A percentile compares a stretch with the other conserved stretches of the same genome.
These are phyloP conservation scores for Cettia cetti DNA, from an alignment of 2,113 vertebrate genomes.

Conservation along the genomic window DNA sequence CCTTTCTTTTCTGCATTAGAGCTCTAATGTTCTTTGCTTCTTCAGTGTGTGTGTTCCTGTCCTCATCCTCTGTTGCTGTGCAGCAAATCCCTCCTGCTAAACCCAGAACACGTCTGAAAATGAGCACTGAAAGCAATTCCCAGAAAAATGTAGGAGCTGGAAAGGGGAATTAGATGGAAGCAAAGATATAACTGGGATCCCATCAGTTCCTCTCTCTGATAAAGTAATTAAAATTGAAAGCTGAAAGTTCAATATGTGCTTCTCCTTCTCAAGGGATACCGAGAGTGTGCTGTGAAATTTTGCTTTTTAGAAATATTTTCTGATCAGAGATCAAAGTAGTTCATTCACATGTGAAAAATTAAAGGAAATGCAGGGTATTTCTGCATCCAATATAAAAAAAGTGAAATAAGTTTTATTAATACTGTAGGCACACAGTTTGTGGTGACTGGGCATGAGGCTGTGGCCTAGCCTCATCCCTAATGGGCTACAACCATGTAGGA, in stretches of 20 bases:
- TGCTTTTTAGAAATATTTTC: neutral
- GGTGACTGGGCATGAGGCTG: neutral
- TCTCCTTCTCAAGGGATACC: neutral
- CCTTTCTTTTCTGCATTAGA: neutral
- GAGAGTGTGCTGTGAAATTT: neutral
- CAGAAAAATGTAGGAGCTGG: neutral
- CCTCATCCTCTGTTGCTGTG: neutral
- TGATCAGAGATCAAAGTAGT: neutral
- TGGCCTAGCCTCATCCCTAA: neutral
- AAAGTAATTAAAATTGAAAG: neutral
- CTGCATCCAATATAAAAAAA: neutral
- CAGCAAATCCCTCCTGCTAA: neutral
- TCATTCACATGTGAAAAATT: neutral
- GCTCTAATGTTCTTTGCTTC: neutral
- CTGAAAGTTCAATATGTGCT: neutral
- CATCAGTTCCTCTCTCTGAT: neutral
- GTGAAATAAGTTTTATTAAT: neutral
- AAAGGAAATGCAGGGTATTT: neutral
- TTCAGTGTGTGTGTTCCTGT: neutral
- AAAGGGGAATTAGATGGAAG: neutral
- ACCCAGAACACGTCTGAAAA: neutral
- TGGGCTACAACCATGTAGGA: too few relatives aligned
- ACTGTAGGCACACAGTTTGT: neutral
- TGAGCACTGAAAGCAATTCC: neutral
- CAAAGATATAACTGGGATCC: neutral